Percentiles rank a stretch among this genome's conserved stretches.
phyloP scores from a whole-genome alignment of 2,888 invertebrate species.

The Tholera decimalis region DNA sequence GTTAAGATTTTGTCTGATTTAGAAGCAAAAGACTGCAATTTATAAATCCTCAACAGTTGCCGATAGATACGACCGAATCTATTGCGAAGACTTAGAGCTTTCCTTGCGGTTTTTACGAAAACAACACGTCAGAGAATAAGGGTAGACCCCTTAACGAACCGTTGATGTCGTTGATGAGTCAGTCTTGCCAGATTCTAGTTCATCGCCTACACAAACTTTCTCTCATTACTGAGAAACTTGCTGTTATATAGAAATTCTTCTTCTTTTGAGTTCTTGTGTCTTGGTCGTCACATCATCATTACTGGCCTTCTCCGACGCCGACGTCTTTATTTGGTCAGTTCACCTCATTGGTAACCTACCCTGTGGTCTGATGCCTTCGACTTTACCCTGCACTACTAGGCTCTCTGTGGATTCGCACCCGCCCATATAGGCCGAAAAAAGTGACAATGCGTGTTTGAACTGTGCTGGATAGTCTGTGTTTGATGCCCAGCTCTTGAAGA shows the following conservation, averaged over 20 bases:
- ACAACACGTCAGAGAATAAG: background rate
- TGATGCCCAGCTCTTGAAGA: too few relatives aligned
- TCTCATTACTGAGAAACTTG: constrained; percentile 10
- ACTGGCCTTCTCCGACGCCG: too few relatives aligned
- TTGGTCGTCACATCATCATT: too few relatives aligned
- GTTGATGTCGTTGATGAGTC: constrained; percentile 12
- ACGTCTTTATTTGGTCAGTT: too few relatives aligned
- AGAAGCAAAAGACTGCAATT: background rate
- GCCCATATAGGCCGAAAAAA: too few relatives aligned
- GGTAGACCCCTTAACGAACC: background rate
- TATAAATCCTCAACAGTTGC: background rate
- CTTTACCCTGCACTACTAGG: too few relatives aligned
- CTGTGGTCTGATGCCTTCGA: too few relatives aligned
- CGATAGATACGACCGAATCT: background rate
- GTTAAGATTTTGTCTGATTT: background rate
- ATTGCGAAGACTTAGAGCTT: background rate
- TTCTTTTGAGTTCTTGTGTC: too few relatives aligned
- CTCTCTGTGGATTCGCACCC: too few relatives aligned
- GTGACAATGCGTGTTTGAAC: too few relatives aligned
- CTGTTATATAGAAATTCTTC: constrained; percentile 8
- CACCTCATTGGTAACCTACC: too few relatives aligned
- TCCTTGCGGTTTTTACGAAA: background rate
- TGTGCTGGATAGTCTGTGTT: too few relatives aligned
- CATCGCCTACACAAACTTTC: constrained; percentile 35
- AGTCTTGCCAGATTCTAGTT: constrained; percentile 10